Conservation (phyloP, 2,113 vertebrate genomes). For the Brienomyrus longianalis region DNA sequence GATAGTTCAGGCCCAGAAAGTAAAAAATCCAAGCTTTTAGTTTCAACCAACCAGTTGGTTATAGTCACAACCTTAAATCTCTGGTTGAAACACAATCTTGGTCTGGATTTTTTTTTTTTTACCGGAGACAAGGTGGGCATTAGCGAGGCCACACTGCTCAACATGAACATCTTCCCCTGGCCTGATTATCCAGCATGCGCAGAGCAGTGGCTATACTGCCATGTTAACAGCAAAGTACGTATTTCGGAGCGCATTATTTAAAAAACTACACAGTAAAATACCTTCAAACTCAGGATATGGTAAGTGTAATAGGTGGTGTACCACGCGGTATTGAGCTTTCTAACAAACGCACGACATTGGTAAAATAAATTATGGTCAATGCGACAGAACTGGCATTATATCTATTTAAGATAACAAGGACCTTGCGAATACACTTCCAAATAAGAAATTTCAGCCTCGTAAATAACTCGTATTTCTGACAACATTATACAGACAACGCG, state of each 20-base stretch:
- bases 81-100: background rate
- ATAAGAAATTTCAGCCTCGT: background rate
- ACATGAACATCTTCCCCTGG: slow-evolving; percentile 96
- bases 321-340: background rate
- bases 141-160: slow-evolving; percentile 89
- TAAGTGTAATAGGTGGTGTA: background rate
- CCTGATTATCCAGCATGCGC: slow-evolving; percentile 91
- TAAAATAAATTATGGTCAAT: background rate
- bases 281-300: background rate
- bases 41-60: background rate
- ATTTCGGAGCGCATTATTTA: background rate
- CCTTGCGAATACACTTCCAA: background rate
- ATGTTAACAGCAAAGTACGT: background rate
- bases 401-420: background rate
- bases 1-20: background rate
- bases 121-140: slow-evolving; percentile 91
- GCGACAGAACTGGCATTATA: background rate
- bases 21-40: background rate
- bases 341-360: background rate
- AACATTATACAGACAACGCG: background rate
- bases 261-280: background rate
- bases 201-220: slow-evolving; percentile 94
- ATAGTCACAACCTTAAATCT: background rate
- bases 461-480: background rate
- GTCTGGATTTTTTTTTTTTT: too few species aligned